A percentile compares a stretch with the other conserved stretches of the same genome.
These are phyloP conservation scores for Acanthiza pusilla DNA, from an alignment of 2,797 vertebrate genomes.

Conservation along the genomic window DNA sequence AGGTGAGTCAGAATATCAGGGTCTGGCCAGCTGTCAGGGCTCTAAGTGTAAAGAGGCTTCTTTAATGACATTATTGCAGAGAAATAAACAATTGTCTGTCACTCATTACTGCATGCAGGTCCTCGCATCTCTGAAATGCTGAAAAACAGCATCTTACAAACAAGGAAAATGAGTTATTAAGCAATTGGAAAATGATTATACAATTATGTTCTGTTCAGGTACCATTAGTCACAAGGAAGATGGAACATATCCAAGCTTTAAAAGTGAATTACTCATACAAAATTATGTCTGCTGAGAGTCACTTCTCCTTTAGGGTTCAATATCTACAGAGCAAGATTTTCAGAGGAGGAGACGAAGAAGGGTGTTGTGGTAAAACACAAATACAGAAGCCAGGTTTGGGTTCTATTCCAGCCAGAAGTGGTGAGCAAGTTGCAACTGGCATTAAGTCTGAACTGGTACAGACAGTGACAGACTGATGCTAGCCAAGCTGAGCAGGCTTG, in stretches of 20 bases:
- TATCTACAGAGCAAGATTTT: not conserved
- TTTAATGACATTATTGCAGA: not conserved
- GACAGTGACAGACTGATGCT: not conserved
- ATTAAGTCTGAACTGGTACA: not conserved
- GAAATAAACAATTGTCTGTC: conserved; percentile 14
- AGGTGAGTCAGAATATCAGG: not conserved
- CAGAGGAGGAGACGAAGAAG: not conserved
- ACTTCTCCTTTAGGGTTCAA: conserved; percentile 61
- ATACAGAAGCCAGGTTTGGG: not conserved
- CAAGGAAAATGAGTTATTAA: conserved; percentile 71
- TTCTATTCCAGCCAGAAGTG: not conserved
- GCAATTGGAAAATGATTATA: conserved; percentile 73
- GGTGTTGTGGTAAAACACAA: not conserved
- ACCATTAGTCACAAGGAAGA: conserved; percentile 73
- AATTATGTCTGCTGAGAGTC: conserved; percentile 57
- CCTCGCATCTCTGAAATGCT: conserved; percentile 24
- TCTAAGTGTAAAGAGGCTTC: not conserved
- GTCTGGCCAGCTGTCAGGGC: not conserved
- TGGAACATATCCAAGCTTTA: conserved; percentile 65
- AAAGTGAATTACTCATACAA: conserved; percentile 68
- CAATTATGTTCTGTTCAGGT: conserved; percentile 65
- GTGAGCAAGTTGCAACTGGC: conserved; percentile 26
- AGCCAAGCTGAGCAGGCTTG: not conserved
- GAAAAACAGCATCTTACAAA: conserved; percentile 64
- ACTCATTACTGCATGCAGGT: not conserved